Evolutionary conservation across 2,888 invertebrate genomes (phyloP), one percentile per base, ranked within the genome.

Genomic region (Sicus ferrugineus): DNA sequence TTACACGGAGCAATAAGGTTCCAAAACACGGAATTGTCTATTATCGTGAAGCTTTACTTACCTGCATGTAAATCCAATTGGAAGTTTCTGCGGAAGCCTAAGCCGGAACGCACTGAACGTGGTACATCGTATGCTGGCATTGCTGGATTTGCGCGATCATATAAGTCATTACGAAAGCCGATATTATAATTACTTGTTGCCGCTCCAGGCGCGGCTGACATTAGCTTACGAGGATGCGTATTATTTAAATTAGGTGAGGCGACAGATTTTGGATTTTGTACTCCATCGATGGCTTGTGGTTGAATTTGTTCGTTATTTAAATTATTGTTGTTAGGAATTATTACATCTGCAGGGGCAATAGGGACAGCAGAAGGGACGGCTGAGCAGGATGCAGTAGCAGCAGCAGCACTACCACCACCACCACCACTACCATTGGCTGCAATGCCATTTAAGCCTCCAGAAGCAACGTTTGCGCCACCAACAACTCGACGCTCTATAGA

Each of bases 401-500:
- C 78, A 69, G 70, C 68, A 66, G 71, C 79, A 71, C 77, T 75
- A 74, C 28, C 7, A 23, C 54, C 28, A 16, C 46, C n/a, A 46
- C 23, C 54, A 54, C 9, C 28, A 21, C 50, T 11, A 52, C 3
- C 23, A 21, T 76, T 78, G 75, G 76, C 76, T 64, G 78, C 79
- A 78, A 80, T 81, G 80, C 81, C 84, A 82, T 82, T 81, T 73
- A 75, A 76, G 67, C 73, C 74, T 67, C 72, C 74, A 59, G 71
- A 74, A 74, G 77, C 76, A 68, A 64, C 75, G 70, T 66, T 75
- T 74, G 72, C 74, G 73, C 64, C 76, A 67, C 66, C 73, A 73
- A 72, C 74, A 74, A n/a, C n/a, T 70, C 74, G 80, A 74, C 78
- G 85, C 73, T 87, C 85, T 77, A 88, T 86, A 72, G 86, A 84